Evolutionary conservation across 2,113 vertebrate genomes (phyloP).

Genomic region (Halcyon senegalensis): DNA sequence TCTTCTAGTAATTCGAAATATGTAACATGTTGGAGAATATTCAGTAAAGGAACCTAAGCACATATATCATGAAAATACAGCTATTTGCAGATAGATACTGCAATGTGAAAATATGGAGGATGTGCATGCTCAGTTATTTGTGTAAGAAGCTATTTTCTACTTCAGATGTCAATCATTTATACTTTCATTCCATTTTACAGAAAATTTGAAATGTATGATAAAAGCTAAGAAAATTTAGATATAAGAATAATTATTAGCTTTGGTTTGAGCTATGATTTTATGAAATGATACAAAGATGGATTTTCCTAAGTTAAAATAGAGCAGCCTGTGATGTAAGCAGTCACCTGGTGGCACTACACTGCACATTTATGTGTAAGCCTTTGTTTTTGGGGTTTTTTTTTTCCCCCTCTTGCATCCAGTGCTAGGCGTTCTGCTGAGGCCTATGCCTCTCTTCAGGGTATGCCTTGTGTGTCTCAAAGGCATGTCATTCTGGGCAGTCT

Average conservation of each 20-base stretch:
- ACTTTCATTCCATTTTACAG: neutral
- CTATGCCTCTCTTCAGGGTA: neutral
- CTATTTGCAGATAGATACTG: neutral
- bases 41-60: neutral
- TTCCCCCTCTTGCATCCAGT: neutral
- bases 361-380: neutral
- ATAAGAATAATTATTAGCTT: neutral
- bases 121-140: neutral
- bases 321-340: neutral
- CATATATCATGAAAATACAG: neutral
- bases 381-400: neutral
- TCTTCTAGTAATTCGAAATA: neutral
- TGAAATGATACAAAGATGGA: neutral
- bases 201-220: neutral
- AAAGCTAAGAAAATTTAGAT: neutral
- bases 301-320: neutral
- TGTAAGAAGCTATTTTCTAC: neutral
- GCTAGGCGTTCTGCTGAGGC: neutral
- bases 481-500: neutral
- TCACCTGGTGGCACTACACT: neutral
- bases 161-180: neutral
- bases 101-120: neutral
- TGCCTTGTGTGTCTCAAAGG: neutral
- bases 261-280: neutral
- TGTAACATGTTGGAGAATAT: neutral